Base-by-base conservation (phyloP, 2,888 invertebrate species). In the Drosophila sordidapex region DNA sequence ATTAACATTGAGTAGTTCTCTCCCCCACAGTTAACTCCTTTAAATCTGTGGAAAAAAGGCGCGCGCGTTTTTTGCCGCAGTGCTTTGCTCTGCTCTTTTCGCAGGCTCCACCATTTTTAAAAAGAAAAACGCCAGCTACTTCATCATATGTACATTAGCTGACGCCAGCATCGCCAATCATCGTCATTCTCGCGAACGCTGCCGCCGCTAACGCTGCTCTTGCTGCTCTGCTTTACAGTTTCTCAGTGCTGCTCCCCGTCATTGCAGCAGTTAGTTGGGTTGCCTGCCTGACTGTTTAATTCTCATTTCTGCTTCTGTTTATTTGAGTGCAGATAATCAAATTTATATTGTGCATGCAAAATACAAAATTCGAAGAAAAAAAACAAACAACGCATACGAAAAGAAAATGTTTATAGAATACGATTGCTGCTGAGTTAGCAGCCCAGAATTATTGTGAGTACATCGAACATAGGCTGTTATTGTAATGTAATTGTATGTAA, bases 81-180 rank as follows among this genome's bases (percentile, higher is more conserved):
- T 76, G 46, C 49, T 35, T 36, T 49, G 67, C n/a, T 11, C 15
- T 59, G 62, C 64, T 69, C 52, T 66, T 72, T 71, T 70, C 60
- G 71, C 73, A 85, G 76, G 80, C 88, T 85, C 83, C 89, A 85
- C 88, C 89, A 85, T 85, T 89, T 85, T 85, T 66, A n/a, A 51
- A 49, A 49, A 49, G n/a, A 40, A 77, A 83, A 85, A 68, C 77
- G 70, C 38, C 65, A 81, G 70, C 74, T 52, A 73, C 65, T 46
- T 25, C 15, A 15, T 46, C 46, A 46, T 46, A 46, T 46, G 40
- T 56, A 56, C 38, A 73, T 74, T 67, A 63, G 89, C 89, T 89
- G 84, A 79, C 81, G 81, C 71, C 77, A 78, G 70, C 82, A 89
- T 75, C 74, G 73, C 84, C 83, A 84, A 75, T 81, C 79, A 70